Percentiles rank a stretch among this genome's conserved stretches.
Evolutionary conservation across 2,113 vertebrate species (phyloP).

Genomic region (Numida meleagris): DNA sequence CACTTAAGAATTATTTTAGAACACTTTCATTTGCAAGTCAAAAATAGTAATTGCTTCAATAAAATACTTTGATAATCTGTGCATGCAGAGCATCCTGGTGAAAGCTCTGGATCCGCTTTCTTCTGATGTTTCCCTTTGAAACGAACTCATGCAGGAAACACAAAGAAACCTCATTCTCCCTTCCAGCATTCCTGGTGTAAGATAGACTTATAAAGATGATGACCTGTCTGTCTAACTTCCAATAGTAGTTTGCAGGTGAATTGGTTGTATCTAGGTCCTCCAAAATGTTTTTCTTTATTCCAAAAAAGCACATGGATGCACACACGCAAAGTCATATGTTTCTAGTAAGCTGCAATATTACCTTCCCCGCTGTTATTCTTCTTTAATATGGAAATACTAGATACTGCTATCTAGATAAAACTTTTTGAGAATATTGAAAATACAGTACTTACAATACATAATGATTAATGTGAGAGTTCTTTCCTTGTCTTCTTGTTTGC

Average conservation of each 20-base stretch:
- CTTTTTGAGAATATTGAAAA: background rate
- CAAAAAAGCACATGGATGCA: accelerated
- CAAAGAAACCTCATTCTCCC: background rate
- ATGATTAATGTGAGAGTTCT: background rate
- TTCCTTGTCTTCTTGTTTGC: background rate
- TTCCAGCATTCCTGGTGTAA: background rate
- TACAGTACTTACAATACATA: accelerated
- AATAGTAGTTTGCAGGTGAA: background rate
- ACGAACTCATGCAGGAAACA: background rate
- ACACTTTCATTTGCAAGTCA: background rate
- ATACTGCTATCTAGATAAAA: background rate
- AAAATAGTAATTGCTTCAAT: background rate
- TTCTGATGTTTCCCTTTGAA: background rate
- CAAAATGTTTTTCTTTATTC: background rate
- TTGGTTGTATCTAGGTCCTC: background rate
- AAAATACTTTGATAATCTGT: background rate
- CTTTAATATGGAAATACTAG: background rate
- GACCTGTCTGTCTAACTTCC: background rate
- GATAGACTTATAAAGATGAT: background rate
- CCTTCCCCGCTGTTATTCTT: background rate
- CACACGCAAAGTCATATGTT: accelerated
- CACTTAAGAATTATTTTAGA: background rate
- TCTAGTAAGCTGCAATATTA: background rate
- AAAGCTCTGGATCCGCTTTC: background rate
- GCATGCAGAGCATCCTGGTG: background rate